A percentile compares a stretch with the other conserved stretches of the same genome.
These are phyloP conservation scores for Poeciliopsis prolifica DNA, from an alignment of 2,113 vertebrate genomes.

Conservation along the genomic window DNA sequence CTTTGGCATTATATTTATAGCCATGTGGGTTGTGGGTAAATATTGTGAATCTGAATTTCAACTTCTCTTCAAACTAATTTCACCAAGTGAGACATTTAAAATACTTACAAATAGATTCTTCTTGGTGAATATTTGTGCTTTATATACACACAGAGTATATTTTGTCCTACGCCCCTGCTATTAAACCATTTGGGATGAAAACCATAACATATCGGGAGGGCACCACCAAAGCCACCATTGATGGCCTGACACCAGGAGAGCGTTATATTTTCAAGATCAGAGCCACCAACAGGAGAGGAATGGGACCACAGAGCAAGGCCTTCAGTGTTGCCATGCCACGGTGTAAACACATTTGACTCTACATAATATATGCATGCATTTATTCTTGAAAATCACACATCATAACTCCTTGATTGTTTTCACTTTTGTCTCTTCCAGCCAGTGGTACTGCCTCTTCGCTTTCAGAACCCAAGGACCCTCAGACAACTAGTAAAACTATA, in stretches of 20 bases:
- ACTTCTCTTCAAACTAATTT: too few relatives aligned
- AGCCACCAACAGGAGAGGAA: constrained; percentile 92
- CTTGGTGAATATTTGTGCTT: constrained; percentile 61
- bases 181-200: constrained; percentile 97
- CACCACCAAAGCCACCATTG: constrained; percentile 87
- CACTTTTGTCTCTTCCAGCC: constrained; percentile 72
- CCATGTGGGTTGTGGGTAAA: not conserved
- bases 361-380: not conserved
- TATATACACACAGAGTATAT: constrained; percentile 91
- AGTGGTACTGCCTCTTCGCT: constrained; percentile 63
- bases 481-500: constrained; percentile 54
- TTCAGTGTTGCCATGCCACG: constrained; percentile 89
- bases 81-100: too few relatives aligned
- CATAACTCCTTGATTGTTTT: constrained; percentile 13
- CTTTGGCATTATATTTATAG: not conserved
- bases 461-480: constrained; percentile 64
- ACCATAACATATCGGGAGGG: constrained; percentile 87
- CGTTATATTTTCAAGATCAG: constrained; percentile 98
- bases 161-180: constrained; percentile 95
- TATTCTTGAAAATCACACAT: not conserved
- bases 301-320: constrained; percentile 93
- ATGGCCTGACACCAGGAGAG: constrained; percentile 91
- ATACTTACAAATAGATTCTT: not conserved
- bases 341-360: constrained; percentile 80
- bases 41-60: too few relatives aligned